A percentile compares a stretch with the other conserved stretches of the same genome.
Conservation (phyloP, 2,797 vertebrate genomes). For the Ceryle rudis region DNA sequence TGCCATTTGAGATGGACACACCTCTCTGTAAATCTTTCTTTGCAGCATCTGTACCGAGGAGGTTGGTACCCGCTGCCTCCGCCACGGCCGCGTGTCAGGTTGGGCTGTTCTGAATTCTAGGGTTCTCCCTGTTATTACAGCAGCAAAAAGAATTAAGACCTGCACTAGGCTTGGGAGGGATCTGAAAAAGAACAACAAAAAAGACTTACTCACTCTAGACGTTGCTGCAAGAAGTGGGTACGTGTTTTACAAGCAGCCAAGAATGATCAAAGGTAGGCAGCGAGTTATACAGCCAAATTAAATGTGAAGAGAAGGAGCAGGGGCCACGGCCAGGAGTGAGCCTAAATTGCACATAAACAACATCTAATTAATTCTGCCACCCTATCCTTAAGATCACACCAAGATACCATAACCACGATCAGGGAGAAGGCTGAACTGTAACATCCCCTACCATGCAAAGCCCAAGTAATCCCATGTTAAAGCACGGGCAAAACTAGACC, state of each 20-base stretch:
- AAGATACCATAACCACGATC: fast-evolving
- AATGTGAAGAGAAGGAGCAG: background rate
- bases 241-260: background rate
- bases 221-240: background rate
- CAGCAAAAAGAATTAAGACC: background rate
- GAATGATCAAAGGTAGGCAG: background rate
- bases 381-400: background rate
- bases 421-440: background rate
- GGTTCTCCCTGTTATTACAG: background rate
- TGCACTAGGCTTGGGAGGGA: background rate
- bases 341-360: background rate
- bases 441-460: fast-evolving
- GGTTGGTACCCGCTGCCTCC: background rate
- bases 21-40: background rate
- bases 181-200: background rate
- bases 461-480: background rate
- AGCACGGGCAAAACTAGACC: background rate
- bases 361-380: background rate
- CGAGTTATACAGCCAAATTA: background rate
- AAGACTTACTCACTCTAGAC: background rate
- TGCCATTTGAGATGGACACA: background rate
- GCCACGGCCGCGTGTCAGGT: fast-evolving
- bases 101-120: no score
- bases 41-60: fast-evolving
- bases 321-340: background rate